Evolutionary conservation across 2,888 invertebrate genomes (phyloP), one percentile per base, ranked within the genome.

Genomic region (Mycalesis mineus): DNA sequence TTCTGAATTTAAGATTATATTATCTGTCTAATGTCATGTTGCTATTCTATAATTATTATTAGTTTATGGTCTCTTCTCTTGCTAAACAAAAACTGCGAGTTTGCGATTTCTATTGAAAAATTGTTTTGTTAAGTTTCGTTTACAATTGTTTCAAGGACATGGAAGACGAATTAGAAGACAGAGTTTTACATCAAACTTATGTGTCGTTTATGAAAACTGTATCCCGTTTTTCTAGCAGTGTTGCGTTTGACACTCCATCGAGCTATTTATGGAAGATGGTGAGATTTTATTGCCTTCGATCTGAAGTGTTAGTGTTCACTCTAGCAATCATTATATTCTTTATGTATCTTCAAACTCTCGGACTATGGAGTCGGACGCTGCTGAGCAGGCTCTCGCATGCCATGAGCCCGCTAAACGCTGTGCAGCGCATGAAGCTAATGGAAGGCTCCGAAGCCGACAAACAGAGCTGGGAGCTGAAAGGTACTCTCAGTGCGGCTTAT

Each of bases 101-200:
- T 57, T 0, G 33, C 28, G 31, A 6, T 52, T 33, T 55, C 39
- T 14, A 41, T 40, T 33, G 31, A 7, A 48, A 36, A 29, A n/a
- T 44, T 37, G 17, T 55, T 57, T 51, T 42, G 50, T 51, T 48
- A n/a, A n/a, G 7, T 47, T 15, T 37, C 7, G 51, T 13, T 57
- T 61, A 22, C 15, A 42, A 28, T 54, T 58, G 29, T 31, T 57
- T 22, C 60, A 73, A 74, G 82, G 88, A 84, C 75, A 97, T 97
- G 97, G 97, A 97, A 92, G 96, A 97, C 94, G 96, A 96, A 90
- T 90, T 96, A 75, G 96, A 97, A 89, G 96, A 96, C 75, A 94
- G 93, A 91, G 94, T 96, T 73, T 91, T 96, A 73, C 95, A 96
- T 84, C 96, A 96, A 92, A 95, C 96, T 33, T 95, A 95, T 84